phyloP scores from a whole-genome alignment of 2,888 invertebrate genomes.

The Morinoia aosen region DNA sequence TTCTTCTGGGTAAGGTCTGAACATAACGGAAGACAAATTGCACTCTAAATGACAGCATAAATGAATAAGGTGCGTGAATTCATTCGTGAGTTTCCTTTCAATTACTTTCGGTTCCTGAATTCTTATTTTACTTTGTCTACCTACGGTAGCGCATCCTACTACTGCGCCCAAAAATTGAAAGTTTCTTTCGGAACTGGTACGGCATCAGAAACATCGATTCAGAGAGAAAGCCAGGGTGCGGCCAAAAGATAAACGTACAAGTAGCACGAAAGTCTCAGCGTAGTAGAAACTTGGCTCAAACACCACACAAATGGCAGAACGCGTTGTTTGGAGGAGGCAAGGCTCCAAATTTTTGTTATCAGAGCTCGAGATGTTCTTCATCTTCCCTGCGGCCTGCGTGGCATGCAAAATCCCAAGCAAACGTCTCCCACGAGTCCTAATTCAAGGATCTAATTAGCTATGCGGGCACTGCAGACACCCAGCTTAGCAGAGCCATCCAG shows the following conservation, averaged over 20 bases:
- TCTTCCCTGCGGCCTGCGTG: background rate
- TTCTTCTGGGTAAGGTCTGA: background rate
- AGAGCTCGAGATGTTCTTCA: background rate
- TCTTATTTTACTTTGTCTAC: too few relatives aligned
- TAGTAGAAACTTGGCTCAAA: background rate
- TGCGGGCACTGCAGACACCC: background rate
- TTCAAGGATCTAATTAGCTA: slow-evolving; percentile 18
- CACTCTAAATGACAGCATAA: background rate
- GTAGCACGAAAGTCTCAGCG: background rate
- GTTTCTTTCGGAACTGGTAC: too few relatives aligned
- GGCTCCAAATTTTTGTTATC: background rate
- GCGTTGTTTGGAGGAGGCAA: background rate
- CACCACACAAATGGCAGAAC: background rate
- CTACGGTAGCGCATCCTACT: too few relatives aligned
- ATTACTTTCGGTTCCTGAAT: background rate
- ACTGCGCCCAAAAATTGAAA: too few relatives aligned
- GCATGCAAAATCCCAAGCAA: background rate
- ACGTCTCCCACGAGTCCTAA: background rate
- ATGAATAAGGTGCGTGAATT: background rate
- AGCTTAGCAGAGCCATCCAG: background rate
- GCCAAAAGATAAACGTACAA: too few relatives aligned
- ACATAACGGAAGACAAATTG: background rate
- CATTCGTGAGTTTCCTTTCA: background rate
- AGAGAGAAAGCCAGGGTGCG: too few relatives aligned
- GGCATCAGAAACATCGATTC: too few relatives aligned